These are phyloP conservation scores for Stichopus horrens DNA, from an alignment of 53 echinoderm and acorn worm species.

Conservation along the genomic window DNA sequence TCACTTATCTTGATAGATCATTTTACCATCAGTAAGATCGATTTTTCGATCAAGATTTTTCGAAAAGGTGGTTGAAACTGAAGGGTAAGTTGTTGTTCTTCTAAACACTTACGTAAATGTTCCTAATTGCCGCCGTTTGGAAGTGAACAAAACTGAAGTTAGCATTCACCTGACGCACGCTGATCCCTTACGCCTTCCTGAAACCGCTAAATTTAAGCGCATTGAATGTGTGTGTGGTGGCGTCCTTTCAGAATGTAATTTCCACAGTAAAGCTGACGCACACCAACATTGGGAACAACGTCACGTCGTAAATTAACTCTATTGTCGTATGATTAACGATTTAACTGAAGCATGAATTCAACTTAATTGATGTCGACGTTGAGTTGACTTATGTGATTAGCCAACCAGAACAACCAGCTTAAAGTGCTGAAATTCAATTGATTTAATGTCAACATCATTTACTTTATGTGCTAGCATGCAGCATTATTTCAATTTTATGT, in stretches of 20 bases:
- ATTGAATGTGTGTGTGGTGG: background rate
- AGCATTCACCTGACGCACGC: constrained; percentile 12
- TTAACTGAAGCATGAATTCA: no score
- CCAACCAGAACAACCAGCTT: no score
- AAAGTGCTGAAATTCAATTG: no score
- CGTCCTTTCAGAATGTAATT: background rate
- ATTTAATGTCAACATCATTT: no score
- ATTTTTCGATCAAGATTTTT: background rate
- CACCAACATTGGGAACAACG: no score
- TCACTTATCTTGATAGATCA: background rate
- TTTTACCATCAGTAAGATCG: background rate
- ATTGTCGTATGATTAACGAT: no score
- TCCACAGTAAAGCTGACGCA: no score
- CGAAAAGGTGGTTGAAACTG: background rate
- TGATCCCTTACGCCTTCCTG: background rate
- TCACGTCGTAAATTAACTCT: no score
- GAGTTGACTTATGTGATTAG: no score
- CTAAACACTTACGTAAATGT: background rate
- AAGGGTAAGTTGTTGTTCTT: background rate
- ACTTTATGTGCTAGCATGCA: no score
- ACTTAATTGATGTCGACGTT: no score
- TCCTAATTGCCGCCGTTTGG: constrained; percentile 17
- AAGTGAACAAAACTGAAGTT: constrained; percentile 27
- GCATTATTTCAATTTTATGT: no score
- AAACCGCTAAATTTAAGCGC: background rate